Conservation (phyloP, 2,797 vertebrate species). For the Oreochromis grahami region DNA sequence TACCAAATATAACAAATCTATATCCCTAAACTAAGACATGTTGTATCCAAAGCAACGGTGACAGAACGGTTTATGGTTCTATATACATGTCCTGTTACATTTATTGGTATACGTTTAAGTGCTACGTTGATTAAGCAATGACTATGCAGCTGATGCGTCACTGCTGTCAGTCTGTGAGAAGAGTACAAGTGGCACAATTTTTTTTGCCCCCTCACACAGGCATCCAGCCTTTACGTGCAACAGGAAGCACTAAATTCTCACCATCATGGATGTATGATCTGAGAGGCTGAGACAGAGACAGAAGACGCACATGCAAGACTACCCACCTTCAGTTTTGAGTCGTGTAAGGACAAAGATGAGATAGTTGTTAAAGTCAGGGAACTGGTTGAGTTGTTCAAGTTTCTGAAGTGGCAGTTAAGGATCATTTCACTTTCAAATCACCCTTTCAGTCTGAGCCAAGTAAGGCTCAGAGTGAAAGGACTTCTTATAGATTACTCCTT, state of each 20-base stretch:
- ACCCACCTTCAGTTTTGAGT: constrained; percentile 90
- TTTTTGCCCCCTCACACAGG: background rate
- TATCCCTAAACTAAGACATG: background rate
- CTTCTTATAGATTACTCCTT: background rate
- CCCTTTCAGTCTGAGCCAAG: background rate
- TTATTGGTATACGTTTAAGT: background rate
- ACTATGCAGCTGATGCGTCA: background rate
- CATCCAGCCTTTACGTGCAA: background rate
- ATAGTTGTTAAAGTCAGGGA: constrained; percentile 96
- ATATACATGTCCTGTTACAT: background rate
- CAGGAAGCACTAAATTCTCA: background rate
- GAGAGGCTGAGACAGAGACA: background rate
- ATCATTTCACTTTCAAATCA: constrained; percentile 1
- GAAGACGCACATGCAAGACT: background rate
- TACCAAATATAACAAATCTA: background rate
- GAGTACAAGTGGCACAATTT: background rate
- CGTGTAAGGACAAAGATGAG: constrained; percentile 94
- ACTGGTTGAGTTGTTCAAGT: constrained; percentile 94
- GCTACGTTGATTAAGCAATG: background rate
- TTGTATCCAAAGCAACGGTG: background rate
- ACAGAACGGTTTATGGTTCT: background rate
- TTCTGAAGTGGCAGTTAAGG: constrained; percentile 82
- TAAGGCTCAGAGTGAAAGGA: background rate
- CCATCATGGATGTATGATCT: background rate
- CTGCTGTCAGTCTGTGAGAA: background rate